Base-by-base conservation (phyloP, 2,888 invertebrate genomes). In the Linnaemya vulpina region DNA sequence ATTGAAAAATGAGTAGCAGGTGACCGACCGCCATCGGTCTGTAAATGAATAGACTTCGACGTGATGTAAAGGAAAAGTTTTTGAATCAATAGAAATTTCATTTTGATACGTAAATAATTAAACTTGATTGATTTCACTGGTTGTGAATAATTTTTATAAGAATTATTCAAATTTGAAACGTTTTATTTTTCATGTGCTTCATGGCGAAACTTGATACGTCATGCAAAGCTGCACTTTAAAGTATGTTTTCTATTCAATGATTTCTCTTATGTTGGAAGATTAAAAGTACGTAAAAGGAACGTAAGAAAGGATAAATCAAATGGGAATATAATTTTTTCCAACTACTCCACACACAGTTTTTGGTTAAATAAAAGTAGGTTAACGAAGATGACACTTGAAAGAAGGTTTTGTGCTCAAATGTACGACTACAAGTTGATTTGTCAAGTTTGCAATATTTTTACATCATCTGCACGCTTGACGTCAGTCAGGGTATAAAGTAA, bases 381-480 rank as follows among this genome's bases (percentile, higher is more conserved):
- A 84, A 81, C 77, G 80, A 80, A 81, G 80, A 81, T 80, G 76
- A 67, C 62, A 77, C 80, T 84, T 73, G 67, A 63, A 46, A 67
- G 43, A 60, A 60, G 65, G 49, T 65, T 74, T 80, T 60, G 1
- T 60, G 49, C n/a, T 40, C 11, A 80, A 73, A 58, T 71, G 30
- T 71, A 25, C 65, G 49, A 30, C 3, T 5, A 30, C 65, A 58
- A 49, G 55, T 73, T 38, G 38, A 46, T 65, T 79, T 79, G 53
- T 51, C 17, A 77, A 38, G n/a, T 35, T 62, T 67, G 67, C 38
- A 60, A 60, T 51, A 49, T 11, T 51, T 71, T 75, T 79, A 22
- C 70, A 71, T 22, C 70, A 71, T 22, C 17, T 46, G 40, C 53
- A 71, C 53, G 25, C 51, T 20, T 20, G 40, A 25, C 5, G 68